These are phyloP conservation scores for Phragmatobia fuliginosa DNA, from an alignment of 2,888 invertebrate genomes.

Conservation along the genomic window DNA sequence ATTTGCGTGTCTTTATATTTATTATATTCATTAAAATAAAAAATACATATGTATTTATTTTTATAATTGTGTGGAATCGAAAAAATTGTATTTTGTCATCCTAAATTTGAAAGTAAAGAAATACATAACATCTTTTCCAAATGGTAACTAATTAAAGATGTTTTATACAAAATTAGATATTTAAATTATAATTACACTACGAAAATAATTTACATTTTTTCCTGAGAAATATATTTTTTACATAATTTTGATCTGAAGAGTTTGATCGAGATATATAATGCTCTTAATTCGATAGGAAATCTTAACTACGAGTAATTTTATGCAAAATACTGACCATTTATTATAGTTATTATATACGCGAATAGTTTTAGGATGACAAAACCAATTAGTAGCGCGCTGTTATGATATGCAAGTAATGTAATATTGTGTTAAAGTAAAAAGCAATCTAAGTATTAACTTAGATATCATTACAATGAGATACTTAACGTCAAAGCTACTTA, in stretches of 20 bases:
- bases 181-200: not conserved
- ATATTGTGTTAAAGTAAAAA: slow-evolving; percentile 46
- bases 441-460: slow-evolving; percentile 51
- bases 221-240: not conserved
- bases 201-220: slow-evolving; percentile 11
- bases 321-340: not conserved
- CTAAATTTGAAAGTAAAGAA: slow-evolving; percentile 22
- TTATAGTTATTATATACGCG: not conserved
- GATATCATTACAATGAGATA: slow-evolving; percentile 59
- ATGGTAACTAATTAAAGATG: slow-evolving; percentile 30
- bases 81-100: slow-evolving; percentile 46
- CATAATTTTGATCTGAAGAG: not conserved
- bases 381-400: slow-evolving; percentile 30
- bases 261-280: not conserved
- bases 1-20: slow-evolving; percentile 33
- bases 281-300: not conserved
- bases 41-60: slow-evolving; percentile 27
- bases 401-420: slow-evolving; percentile 60
- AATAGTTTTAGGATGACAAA: slow-evolving; percentile 40
- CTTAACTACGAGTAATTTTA: not conserved
- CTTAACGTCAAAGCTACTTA: slow-evolving; percentile 62
- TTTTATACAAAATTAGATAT: slow-evolving; percentile 15
- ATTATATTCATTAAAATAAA: slow-evolving; percentile 33
- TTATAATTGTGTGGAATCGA: slow-evolving; percentile 18
- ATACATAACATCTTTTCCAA: not conserved